Conservation (phyloP, 2,888 invertebrate species). For the Anarsia innoxiella region DNA sequence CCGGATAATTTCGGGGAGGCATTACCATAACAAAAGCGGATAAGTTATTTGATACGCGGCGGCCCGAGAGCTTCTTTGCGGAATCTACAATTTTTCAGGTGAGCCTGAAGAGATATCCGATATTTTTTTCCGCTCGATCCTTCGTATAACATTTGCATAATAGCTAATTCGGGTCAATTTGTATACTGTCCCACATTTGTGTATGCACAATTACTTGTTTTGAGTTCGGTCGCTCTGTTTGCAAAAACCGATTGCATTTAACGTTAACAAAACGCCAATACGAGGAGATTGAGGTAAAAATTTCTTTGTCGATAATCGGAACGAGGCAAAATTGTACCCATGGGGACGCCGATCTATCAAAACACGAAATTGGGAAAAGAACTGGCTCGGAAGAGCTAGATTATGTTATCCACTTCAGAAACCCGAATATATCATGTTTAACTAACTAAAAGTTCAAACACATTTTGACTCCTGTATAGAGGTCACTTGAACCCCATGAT, state of each 20-base stretch:
- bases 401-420: too few species aligned
- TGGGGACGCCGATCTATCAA: not conserved
- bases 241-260: not conserved
- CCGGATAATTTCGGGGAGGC: slow-evolving; percentile 51
- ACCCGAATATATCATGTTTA: too few species aligned
- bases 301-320: not conserved
- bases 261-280: not conserved
- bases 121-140: too few species aligned
- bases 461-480: too few species aligned
- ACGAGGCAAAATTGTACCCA: not conserved
- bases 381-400: not conserved
- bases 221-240: slow-evolving; percentile 10
- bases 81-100: slow-evolving; percentile 52
- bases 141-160: slow-evolving; percentile 38
- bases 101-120: slow-evolving; percentile 36
- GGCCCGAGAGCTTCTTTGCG: slow-evolving; percentile 30
- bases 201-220: slow-evolving; percentile 21
- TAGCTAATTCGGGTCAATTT: slow-evolving; percentile 43
- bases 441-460: too few species aligned
- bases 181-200: slow-evolving; percentile 26
- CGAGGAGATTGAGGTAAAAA: not conserved
- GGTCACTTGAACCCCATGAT: too few species aligned
- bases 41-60: slow-evolving; percentile 62
- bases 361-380: not conserved
- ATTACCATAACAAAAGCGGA: slow-evolving; percentile 68